Evolutionary conservation across 2,888 invertebrate species (phyloP), one percentile per base, ranked within the genome.

Genomic region (Apotomis turbidana): DNA sequence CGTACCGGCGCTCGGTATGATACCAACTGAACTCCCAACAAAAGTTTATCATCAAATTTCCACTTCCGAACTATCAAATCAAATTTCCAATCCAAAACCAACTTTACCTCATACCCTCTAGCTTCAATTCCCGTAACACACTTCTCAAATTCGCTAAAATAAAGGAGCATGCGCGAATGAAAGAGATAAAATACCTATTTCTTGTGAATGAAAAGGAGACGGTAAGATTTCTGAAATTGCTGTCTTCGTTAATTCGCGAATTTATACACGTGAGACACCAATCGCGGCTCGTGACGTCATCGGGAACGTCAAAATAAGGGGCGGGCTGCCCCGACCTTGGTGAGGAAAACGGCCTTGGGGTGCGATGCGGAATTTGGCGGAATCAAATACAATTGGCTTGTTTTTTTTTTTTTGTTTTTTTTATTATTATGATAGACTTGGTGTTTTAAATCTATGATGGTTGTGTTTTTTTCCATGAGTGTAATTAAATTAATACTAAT

Each of bases 91-190:
- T 71, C 67, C 76, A 74, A 80, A 78, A 76, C 78, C 76, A 74
- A 75, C 86, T 81, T 77, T 87, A 85, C 78, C 70, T 62, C 76
- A 66, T 76, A 27, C 0, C 12, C 68, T 85, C 88, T 79, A 80
- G 80, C 76, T 74, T 73, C 84, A 77, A 49, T 49, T 41, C 51
- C 36, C 27, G 3, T 64, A 15, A 0, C 36, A 13, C 15, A 0
- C 10, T 5, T 36, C 41, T 10, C 5, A 51, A 67, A 57, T 62
- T 70, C 62, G 46, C 36, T 62, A 46, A 58, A 68, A 68, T 62
- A 44, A 68, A 72, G 71, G 89, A 87, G 90, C 91, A 90, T 91
- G 91, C 91, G 91, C 90, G 85, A 12, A 63, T 57, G 76, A 84
- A 74, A 69, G 79, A 77, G 82, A 81, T 68, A 58, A 60, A 75